Conservation (phyloP, 2,113 vertebrate species). For the Australoheros scitulus region DNA sequence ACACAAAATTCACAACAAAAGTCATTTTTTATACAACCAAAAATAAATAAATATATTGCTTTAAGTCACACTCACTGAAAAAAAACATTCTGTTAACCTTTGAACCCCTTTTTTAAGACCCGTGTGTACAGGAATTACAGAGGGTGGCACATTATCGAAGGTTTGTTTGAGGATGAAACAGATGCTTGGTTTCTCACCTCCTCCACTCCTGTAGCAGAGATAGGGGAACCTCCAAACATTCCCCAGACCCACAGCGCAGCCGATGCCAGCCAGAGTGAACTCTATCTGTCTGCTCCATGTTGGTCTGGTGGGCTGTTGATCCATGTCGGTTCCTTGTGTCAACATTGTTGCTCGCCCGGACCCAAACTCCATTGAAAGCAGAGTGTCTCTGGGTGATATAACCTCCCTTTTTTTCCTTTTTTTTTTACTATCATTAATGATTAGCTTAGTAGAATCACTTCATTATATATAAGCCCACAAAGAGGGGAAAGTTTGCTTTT, state of each 20-base stretch:
- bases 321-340: slow-evolving; percentile 33
- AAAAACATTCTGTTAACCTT: slow-evolving; percentile 3
- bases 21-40: not conserved
- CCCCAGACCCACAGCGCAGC: slow-evolving; percentile 79
- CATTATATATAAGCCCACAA: not conserved
- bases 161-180: not conserved
- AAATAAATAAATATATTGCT: not conserved
- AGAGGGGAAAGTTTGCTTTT: not conserved
- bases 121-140: not conserved
- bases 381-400: slow-evolving; percentile 49
- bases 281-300: slow-evolving; percentile 82
- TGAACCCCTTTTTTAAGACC: not conserved
- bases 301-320: slow-evolving; percentile 64
- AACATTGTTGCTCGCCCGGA: not conserved
- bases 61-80: not conserved
- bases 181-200: slow-evolving; percentile 70
- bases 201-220: slow-evolving; percentile 82
- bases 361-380: slow-evolving; percentile 28
- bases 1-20: not conserved
- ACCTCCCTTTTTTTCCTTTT: slow-evolving; percentile 45
- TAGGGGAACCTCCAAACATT: slow-evolving; percentile 84
- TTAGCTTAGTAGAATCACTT: slow-evolving; percentile 65
- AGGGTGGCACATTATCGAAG: not conserved
- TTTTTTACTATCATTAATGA: slow-evolving; percentile 77
- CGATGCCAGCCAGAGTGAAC: slow-evolving; percentile 82